These are phyloP conservation scores for Cavia aperea DNA, from an alignment of 2,113 vertebrate genomes.

Conservation along the genomic window DNA sequence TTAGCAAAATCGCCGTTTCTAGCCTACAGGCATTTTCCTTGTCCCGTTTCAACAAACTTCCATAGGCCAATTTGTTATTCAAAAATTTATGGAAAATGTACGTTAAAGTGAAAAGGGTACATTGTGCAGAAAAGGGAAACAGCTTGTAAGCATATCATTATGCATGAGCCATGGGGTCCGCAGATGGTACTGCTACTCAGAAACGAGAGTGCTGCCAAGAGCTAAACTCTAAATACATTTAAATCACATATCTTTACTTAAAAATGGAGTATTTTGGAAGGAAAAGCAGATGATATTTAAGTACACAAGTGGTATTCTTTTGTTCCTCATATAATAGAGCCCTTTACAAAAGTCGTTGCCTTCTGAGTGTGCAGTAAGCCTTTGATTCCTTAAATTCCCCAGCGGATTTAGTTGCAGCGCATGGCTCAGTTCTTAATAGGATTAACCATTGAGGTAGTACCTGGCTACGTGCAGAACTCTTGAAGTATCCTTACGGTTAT, in stretches of 20 bases:
- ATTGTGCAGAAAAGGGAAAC: conserved; percentile 64
- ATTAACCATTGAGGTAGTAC: conserved; percentile 57
- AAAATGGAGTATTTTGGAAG: conserved; percentile 52
- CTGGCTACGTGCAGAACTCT: conserved; percentile 51
- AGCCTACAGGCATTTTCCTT: conserved; percentile 45
- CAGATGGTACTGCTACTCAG: conserved; percentile 70
- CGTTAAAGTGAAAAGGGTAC: conserved; percentile 69
- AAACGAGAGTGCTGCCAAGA: conserved; percentile 50
- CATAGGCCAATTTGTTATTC: conserved; percentile 63
- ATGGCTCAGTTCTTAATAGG: conserved; percentile 50
- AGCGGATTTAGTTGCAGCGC: not conserved
- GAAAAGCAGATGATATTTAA: conserved; percentile 51
- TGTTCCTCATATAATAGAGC: conserved; percentile 60
- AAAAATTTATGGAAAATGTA: conserved; percentile 47
- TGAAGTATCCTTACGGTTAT: conserved; percentile 36
- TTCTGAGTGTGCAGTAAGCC: conserved; percentile 63
- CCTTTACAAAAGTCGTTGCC: conserved; percentile 52
- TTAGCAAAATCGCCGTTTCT: not conserved
- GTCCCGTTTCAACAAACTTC: conserved; percentile 28
- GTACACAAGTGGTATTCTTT: conserved; percentile 63
- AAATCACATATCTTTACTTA: conserved; percentile 45
- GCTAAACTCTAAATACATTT: conserved; percentile 47
- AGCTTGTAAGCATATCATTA: conserved; percentile 60
- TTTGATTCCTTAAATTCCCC: conserved; percentile 61
- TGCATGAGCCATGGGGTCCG: conserved; percentile 61